A percentile compares a stretch with the other conserved stretches of the same genome.
Conservation (phyloP, 2,113 vertebrate genomes). For the Phrynosoma platyrhinos region DNA sequence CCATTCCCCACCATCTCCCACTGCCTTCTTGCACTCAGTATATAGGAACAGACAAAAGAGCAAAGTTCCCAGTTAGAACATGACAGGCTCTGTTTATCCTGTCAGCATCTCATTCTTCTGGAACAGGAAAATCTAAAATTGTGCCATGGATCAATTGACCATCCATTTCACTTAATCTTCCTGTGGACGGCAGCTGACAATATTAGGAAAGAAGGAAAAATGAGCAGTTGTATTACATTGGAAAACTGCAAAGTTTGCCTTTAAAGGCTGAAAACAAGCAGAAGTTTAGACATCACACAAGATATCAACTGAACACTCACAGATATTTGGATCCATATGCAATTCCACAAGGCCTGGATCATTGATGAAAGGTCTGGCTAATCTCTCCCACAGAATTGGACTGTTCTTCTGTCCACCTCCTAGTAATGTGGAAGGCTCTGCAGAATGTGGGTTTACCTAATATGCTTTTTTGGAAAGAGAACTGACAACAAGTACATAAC, state of each 20-base stretch:
- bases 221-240: not conserved
- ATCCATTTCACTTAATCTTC: conserved; percentile 26
- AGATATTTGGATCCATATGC: not conserved
- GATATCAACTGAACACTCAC: not conserved
- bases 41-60: not conserved
- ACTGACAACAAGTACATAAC: not conserved
- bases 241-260: not conserved
- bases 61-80: not conserved
- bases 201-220: not conserved
- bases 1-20: fast-evolving
- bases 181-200: conserved; percentile 16
- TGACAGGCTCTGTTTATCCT: conserved; percentile 17
- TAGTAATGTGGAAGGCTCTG: not conserved
- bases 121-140: conserved; percentile 29
- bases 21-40: not conserved
- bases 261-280: not conserved
- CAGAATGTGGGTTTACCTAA: conserved; percentile 36
- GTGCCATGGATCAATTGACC: conserved; percentile 22
- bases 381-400: not conserved
- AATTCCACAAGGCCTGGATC: not conserved
- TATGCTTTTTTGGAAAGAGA: not conserved
- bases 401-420: not conserved
- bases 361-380: not conserved
- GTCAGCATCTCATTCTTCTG: conserved; percentile 39
- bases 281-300: not conserved